phyloP scores from a whole-genome alignment of 1,140 invertebrate genomes.

The Penaeus vannamei region DNA sequence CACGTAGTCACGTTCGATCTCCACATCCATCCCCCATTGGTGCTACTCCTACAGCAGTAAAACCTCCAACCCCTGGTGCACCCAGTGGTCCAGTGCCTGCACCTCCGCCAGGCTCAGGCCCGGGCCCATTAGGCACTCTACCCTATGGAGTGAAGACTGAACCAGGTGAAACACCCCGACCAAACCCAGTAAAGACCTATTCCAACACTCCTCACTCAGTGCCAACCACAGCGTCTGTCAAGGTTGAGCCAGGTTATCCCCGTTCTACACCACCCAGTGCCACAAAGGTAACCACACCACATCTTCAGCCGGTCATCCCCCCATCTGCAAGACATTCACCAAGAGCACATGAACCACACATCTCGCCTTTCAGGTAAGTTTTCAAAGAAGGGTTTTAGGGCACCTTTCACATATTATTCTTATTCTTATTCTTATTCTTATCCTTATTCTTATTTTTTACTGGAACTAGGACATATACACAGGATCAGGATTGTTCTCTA shows the following conservation, averaged over 20 bases:
- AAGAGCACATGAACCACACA: slow-evolving; percentile 59
- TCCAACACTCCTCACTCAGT: slow-evolving; percentile 39
- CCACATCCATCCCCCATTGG: slow-evolving; percentile 57
- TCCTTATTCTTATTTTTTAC: too few species aligned
- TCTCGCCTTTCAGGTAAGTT: slow-evolving; percentile 56
- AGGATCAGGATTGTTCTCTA: too few species aligned
- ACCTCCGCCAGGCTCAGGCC: slow-evolving; percentile 33
- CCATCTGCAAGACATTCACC: slow-evolving; percentile 57
- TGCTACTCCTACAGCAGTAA: slow-evolving; percentile 47
- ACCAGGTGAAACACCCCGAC: slow-evolving; percentile 49
- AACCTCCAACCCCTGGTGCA: slow-evolving; percentile 38
- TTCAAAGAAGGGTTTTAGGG: not conserved
- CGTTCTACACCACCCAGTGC: slow-evolving; percentile 60
- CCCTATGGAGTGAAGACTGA: slow-evolving; percentile 61
- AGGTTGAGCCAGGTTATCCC: slow-evolving; percentile 51
- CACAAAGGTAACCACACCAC: slow-evolving; percentile 48
- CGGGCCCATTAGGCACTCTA: slow-evolving; percentile 23
- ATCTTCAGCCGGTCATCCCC: slow-evolving; percentile 53
- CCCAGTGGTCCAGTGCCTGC: slow-evolving; percentile 34
- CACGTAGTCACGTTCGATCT: slow-evolving; percentile 57
- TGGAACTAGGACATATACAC: too few species aligned
- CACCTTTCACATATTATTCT: too few species aligned
- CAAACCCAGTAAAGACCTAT: slow-evolving; percentile 32
- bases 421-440: not conserved
- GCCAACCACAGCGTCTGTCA: slow-evolving; percentile 56